Conservation (phyloP, 1,140 invertebrate species). For the Trichonephila clavata region DNA sequence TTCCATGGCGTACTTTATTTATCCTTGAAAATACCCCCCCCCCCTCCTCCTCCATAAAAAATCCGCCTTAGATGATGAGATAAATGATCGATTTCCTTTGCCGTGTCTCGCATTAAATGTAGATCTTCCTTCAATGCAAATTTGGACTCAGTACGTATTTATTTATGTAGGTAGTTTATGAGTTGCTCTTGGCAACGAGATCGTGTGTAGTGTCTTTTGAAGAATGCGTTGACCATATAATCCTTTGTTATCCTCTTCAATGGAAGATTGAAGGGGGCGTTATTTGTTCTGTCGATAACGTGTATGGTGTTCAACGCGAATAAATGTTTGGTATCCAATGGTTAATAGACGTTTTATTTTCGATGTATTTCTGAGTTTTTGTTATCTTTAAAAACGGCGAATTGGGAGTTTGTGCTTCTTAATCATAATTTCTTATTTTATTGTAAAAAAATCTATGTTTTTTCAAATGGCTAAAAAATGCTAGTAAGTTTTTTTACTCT, state of each 20-base stretch:
- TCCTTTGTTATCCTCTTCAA: neutral
- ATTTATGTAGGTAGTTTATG: constrained; percentile 1
- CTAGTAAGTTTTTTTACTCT: too few relatives aligned
- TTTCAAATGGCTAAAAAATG: too few relatives aligned
- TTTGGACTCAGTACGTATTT: neutral
- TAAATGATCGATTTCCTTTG: constrained; percentile 1
- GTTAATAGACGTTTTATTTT: too few relatives aligned
- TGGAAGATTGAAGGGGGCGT: neutral
- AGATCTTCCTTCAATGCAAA: neutral
- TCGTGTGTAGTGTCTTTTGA: neutral
- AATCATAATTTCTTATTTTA: too few relatives aligned
- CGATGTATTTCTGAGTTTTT: too few relatives aligned
- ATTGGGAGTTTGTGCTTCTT: too few relatives aligned
- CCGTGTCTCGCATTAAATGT: neutral
- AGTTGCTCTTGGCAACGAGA: neutral
- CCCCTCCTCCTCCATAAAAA: neutral
- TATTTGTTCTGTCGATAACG: too few relatives aligned
- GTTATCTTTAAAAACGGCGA: too few relatives aligned
- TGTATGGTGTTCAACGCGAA: too few relatives aligned
- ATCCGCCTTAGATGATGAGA: neutral
- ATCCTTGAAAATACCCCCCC: constrained; percentile 6
- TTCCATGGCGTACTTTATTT: neutral
- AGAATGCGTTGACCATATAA: constrained; percentile 15
- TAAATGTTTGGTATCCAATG: too few relatives aligned
- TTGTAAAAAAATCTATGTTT: too few relatives aligned